phyloP scores from a whole-genome alignment of 2,888 invertebrate genomes.

The Allophyes oxyacanthae region DNA sequence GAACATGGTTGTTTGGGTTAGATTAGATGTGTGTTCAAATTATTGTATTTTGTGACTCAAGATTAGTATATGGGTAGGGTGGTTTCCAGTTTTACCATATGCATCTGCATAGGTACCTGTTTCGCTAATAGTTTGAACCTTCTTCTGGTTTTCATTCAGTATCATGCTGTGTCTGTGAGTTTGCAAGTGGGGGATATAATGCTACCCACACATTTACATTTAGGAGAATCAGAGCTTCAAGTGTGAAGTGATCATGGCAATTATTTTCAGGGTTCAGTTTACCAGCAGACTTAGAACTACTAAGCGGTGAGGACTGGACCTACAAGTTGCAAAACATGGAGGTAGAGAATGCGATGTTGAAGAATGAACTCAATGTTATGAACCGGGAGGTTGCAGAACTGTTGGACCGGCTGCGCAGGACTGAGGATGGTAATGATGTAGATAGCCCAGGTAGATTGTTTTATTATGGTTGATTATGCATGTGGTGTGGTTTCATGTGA shows the following conservation, averaged over 20 bases:
- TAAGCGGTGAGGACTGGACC: slow-evolving; percentile 63
- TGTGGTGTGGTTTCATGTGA: slow-evolving; percentile 2
- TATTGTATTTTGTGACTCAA: too few relatives aligned
- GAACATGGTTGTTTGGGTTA: too few relatives aligned
- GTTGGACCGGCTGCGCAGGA: slow-evolving; percentile 68
- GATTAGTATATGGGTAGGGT: too few relatives aligned
- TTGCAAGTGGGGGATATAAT: too few relatives aligned
- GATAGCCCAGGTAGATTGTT: slow-evolving; percentile 62
- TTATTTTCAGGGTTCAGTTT: slow-evolving; percentile 73
- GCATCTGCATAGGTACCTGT: too few relatives aligned
- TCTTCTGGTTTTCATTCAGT: too few relatives aligned
- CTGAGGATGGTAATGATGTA: slow-evolving; percentile 80
- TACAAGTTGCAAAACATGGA: slow-evolving; percentile 79
- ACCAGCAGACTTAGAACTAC: slow-evolving; percentile 71
- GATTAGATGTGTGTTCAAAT: too few relatives aligned
- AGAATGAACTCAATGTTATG: slow-evolving; percentile 82
- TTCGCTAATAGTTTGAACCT: too few relatives aligned
- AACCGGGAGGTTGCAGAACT: slow-evolving; percentile 78
- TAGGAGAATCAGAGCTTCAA: too few relatives aligned
- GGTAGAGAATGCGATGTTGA: slow-evolving; percentile 84
- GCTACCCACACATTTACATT: too few relatives aligned
- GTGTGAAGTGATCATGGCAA: not conserved
- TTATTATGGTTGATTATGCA: slow-evolving; percentile 18
- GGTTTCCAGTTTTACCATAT: too few relatives aligned
- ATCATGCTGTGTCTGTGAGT: too few relatives aligned